Evolutionary conservation across 2,888 invertebrate species (phyloP), one percentile per base, ranked within the genome.

Genomic region (Nemotelus pantherinus): DNA sequence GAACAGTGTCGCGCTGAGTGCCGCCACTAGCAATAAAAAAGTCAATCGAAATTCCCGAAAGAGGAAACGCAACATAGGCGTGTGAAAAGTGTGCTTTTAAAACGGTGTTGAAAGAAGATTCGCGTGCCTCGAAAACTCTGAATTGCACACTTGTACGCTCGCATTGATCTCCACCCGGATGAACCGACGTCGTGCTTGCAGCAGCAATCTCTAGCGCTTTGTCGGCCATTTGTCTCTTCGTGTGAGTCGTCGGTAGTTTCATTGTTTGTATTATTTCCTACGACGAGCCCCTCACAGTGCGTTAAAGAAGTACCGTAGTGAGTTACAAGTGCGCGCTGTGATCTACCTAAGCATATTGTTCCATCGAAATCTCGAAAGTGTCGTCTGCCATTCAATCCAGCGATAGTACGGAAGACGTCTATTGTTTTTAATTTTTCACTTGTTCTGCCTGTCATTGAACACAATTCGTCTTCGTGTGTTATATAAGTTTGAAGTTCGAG

Each of bases 191-290:
- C 39, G 63, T 63, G 63, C 25, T n/a, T 43, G 25, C 57, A 10
- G 57, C 25, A 43, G 63, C 25, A 25, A 25, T 25, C 25, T 25
- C 25, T 25, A 25, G 25, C 25, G 25, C 25, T 25, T 25, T 63
- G 63, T 63, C 63, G 63, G 63, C 63, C 63, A 63, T 63, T 63
- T 63, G 63, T 63, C 63, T 63, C 63, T 43, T 39, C 43, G 63
- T 25, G 57, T 25, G 57, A 9, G n/a, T 57, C 63, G 63, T 63
- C 41, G 39, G 7, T 25, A 25, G 25, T 25, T 25, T 25, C 25
- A 25, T 4, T 57, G 3, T 63, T 63, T 63, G 63, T 10, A 63
- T 63, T 63, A 43, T 63, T 63, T 63, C 43, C 63, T 63, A 43
- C 63, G 63, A 63, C 57, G 25, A 39, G 43, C 25, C 63, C 9